A percentile compares a stretch with the other conserved stretches of the same genome.
phyloP scores from a whole-genome alignment of 2,797 vertebrate genomes.

The Coilia nasus region DNA sequence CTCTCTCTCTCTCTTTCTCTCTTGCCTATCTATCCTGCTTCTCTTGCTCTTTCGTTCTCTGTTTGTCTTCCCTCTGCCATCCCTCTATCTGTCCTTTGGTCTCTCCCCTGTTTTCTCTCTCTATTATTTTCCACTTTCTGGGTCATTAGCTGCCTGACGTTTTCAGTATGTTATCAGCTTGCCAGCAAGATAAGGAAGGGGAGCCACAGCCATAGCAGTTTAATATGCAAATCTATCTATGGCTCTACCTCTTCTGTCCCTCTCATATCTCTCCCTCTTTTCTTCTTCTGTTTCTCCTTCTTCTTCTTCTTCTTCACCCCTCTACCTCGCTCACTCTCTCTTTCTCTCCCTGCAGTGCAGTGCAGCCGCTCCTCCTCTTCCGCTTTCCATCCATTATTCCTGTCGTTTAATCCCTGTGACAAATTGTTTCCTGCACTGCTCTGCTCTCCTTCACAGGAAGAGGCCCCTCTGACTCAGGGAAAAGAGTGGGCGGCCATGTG shows the following conservation, averaged over 20 bases:
- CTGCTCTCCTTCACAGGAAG: conserved; percentile 67
- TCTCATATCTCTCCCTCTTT: conserved; percentile 11
- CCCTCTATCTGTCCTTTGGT: not conserved
- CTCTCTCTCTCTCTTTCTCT: not conserved
- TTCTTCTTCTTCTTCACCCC: no score
- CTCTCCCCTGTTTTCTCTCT: not conserved
- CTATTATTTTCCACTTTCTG: not conserved
- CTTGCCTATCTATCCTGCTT: no score
- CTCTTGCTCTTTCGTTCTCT: not conserved
- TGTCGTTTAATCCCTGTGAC: conserved; percentile 77
- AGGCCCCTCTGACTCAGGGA: conserved; percentile 72
- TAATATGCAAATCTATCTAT: not conserved
- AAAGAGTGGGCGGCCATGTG: conserved; percentile 65
- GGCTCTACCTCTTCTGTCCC: not conserved
- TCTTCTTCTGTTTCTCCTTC: not conserved
- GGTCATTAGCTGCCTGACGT: not conserved
- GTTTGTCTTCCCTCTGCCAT: not conserved
- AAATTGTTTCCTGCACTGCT: conserved; percentile 77
- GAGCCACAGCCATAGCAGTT: not conserved
- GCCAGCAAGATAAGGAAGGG: not conserved
- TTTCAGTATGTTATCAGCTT: not conserved
- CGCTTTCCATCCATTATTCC: conserved; percentile 59
- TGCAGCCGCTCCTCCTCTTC: conserved; percentile 48
- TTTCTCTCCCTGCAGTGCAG: conserved; percentile 27
- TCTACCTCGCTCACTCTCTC: not conserved